These are phyloP conservation scores for Andrena bucephala DNA, from an alignment of 2,888 invertebrate species.

Conservation along the genomic window DNA sequence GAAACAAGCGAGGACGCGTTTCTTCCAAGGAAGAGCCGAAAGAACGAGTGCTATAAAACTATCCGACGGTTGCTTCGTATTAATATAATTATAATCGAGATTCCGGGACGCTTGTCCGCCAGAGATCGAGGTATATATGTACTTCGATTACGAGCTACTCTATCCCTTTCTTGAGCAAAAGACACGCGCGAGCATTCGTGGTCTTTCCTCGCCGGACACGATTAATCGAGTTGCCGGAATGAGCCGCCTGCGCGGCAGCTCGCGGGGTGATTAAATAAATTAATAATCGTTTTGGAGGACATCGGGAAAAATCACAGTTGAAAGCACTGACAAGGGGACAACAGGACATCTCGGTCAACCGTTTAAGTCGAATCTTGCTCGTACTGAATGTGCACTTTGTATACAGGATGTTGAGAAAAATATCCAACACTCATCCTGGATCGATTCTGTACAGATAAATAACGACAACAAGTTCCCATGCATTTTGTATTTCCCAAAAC, in stretches of 20 bases:
- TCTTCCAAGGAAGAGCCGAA: not conserved
- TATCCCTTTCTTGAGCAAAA: conserved; percentile 51
- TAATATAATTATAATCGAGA: conserved; percentile 28
- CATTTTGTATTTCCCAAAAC: no score
- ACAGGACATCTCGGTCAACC: not conserved
- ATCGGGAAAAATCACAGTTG: conserved; percentile 63
- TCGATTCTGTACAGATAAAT: no score
- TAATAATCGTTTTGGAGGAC: conserved; percentile 43
- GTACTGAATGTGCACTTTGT: not conserved
- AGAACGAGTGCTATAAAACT: conserved; percentile 14
- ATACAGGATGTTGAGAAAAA: not conserved
- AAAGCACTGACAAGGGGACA: conserved; percentile 43
- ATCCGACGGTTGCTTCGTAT: conserved; percentile 5
- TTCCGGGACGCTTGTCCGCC: conserved; percentile 10
- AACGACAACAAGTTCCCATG: no score
- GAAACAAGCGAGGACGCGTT: conserved; percentile 11
- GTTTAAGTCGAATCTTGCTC: not conserved
- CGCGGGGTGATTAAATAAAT: conserved; percentile 34
- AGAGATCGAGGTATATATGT: conserved; percentile 38
- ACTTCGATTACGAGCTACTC: conserved; percentile 30
- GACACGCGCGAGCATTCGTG: conserved; percentile 42
- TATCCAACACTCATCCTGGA: no score
- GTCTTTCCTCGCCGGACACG: conserved; percentile 38
- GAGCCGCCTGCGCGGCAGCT: not conserved
- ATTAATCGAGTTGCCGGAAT: not conserved